Conservation (phyloP, 2,113 vertebrate genomes). For the Aptenodytes forsteri region DNA sequence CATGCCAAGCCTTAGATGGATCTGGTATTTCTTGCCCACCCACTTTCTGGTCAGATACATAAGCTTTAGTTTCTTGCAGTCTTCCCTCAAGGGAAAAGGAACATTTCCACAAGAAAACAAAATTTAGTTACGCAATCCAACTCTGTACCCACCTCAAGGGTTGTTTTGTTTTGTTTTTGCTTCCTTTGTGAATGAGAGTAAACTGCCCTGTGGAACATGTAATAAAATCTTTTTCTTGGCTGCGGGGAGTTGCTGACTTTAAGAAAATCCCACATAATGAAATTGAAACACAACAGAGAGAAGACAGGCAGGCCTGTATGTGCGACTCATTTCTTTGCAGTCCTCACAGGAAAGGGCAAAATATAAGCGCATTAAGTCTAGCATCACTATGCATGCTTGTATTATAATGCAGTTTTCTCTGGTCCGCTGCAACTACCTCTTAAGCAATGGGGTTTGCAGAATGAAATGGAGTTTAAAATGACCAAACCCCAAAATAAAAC, state of each 20-base stretch:
- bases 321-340: background rate
- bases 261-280: slow-evolving; percentile 41
- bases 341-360: background rate
- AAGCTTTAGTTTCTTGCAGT: slow-evolving; percentile 2
- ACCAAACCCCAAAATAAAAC: background rate
- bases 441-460: background rate
- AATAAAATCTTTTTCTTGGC: slow-evolving; percentile 32
- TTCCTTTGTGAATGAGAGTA: slow-evolving; percentile 31
- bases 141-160: slow-evolving; percentile 2
- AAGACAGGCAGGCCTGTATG: background rate
- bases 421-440: background rate
- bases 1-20: background rate
- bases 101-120: slow-evolving; percentile 43
- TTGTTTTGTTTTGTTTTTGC: background rate
- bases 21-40: slow-evolving; percentile 1
- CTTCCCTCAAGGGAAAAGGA: background rate
- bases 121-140: background rate
- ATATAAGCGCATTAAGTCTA: background rate
- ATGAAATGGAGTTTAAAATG: background rate
- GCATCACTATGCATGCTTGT: background rate
- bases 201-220: background rate
- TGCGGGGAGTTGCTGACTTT: background rate
- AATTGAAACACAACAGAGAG: slow-evolving; percentile 4
- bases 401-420: background rate
- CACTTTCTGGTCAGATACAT: background rate